phyloP scores from a whole-genome alignment of 2,888 invertebrate genomes.

The Aleiodes alternator region DNA sequence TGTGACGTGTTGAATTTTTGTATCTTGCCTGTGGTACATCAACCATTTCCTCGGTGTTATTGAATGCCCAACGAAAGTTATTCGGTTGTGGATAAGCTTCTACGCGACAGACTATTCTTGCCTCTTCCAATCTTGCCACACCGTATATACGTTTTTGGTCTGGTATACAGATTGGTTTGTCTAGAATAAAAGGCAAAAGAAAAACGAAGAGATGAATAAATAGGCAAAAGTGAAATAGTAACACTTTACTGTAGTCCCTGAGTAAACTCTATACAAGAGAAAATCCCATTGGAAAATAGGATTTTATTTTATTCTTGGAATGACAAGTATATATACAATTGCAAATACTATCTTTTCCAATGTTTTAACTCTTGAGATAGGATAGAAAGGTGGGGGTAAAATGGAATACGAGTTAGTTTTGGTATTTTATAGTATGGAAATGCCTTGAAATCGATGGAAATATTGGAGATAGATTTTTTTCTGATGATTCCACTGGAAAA shows the following conservation, averaged over 20 bases:
- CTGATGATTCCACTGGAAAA: no score
- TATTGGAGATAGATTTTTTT: no score
- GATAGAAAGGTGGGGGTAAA: no score
- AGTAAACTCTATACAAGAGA: slow-evolving; percentile 1
- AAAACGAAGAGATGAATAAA: background rate
- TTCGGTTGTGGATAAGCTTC: slow-evolving; percentile 90
- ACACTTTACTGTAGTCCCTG: background rate
- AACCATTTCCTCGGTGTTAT: slow-evolving; percentile 89
- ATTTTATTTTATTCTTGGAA: background rate
- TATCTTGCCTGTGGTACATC: slow-evolving; percentile 85
- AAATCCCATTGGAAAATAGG: background rate
- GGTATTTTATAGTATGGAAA: no score
- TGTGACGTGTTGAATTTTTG: slow-evolving; percentile 77
- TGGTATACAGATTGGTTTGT: slow-evolving; percentile 88
- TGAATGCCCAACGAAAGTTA: slow-evolving; percentile 92
- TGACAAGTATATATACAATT: background rate
- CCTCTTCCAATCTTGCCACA: slow-evolving; percentile 88
- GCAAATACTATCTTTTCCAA: background rate
- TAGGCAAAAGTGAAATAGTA: background rate
- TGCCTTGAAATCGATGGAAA: no score
- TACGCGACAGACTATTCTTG: slow-evolving; percentile 88
- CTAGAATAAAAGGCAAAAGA: slow-evolving; percentile 76
- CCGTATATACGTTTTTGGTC: slow-evolving; percentile 88
- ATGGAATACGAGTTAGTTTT: no score
- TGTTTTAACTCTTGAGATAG: background rate